Percentiles rank a stretch among this genome's conserved stretches.
Evolutionary conservation across 2,113 vertebrate genomes (phyloP).

Genomic region (Bubo blakistoni): DNA sequence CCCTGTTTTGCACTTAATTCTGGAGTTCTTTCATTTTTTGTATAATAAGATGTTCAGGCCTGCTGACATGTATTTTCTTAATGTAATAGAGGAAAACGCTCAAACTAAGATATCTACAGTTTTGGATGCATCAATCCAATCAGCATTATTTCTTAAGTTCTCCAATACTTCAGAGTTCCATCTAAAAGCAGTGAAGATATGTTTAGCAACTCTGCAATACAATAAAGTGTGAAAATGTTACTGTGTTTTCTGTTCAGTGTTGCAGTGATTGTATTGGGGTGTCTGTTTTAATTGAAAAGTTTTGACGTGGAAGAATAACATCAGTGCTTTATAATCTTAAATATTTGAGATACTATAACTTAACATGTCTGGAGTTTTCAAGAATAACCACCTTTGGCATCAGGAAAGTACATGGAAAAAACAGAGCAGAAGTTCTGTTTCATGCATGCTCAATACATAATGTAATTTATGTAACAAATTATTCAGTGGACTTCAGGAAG

Average conservation of each 20-base stretch:
- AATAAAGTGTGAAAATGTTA: not conserved
- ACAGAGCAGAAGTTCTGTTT: not conserved
- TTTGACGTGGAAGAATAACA: not conserved
- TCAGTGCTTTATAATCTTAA: not conserved
- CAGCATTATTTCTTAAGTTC: not conserved
- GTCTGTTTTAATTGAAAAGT: not conserved
- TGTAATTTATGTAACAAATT: not conserved
- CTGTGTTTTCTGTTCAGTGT: not conserved
- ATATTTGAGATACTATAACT: not conserved
- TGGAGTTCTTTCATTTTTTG: not conserved
- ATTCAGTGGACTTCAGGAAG: not conserved
- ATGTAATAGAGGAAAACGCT: not conserved
- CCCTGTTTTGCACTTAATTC: not conserved
- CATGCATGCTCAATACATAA: not conserved
- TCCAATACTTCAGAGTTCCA: not conserved
- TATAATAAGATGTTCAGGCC: not conserved
- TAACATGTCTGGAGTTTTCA: not conserved
- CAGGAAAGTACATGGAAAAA: not conserved
- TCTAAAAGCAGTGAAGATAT: not conserved
- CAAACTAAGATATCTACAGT: not conserved
- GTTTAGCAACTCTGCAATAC: not conserved
- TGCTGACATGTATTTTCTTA: not conserved
- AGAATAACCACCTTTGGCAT: not conserved
- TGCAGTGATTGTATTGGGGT: not conserved
- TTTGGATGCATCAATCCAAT: not conserved